Evolutionary conservation across 2,888 invertebrate species (phyloP), one percentile per base, ranked within the genome.

Genomic region (Lamproptera curius): DNA sequence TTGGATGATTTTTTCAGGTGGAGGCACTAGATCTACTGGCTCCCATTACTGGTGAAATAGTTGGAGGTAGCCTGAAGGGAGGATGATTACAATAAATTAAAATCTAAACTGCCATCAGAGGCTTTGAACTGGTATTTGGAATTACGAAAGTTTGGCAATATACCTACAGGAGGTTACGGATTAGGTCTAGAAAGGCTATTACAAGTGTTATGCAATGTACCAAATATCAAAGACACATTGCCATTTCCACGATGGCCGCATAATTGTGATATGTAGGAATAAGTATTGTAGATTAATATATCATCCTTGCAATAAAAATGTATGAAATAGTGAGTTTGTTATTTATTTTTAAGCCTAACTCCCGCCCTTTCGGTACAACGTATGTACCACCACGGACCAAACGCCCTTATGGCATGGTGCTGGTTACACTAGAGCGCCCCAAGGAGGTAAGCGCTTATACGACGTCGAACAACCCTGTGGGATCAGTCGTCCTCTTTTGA

Each of bases 61-160:
- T 94, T 44, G 99, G 99, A 3, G 99, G 99, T 1, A 96, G 98
- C 80, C 87, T 99, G 10, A n/a, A 93, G 99, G 61, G 98, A 99
- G 81, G 91, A 93, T 60, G 77, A 92, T 77, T 92, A 91, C 52
- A 84, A 90, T 0, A 87, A 85, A 43, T 84, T 97, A 16, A 85
- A 90, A 58, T 55, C 70, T 1, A 92, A 91, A 70, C 71, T 95
- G 35, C 92, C 94, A 0, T 78, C 89, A 10, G 84, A 88, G 1
- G 73, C 73, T 9, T 75, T 96, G 9, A 80, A 91, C 50, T 96
- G 98, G 98, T 99, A 99, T 74, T 84, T 97, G 45, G 95, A 98
- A 39, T 76, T 98, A 45, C 88, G 99, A 48, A 93, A 93, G 76
- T 96, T 91, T 77, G 99, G 99, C 0, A 93, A 95, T 50, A 92